phyloP scores from a whole-genome alignment of 1,140 invertebrate genomes.

The Meloidogyne hapla region DNA sequence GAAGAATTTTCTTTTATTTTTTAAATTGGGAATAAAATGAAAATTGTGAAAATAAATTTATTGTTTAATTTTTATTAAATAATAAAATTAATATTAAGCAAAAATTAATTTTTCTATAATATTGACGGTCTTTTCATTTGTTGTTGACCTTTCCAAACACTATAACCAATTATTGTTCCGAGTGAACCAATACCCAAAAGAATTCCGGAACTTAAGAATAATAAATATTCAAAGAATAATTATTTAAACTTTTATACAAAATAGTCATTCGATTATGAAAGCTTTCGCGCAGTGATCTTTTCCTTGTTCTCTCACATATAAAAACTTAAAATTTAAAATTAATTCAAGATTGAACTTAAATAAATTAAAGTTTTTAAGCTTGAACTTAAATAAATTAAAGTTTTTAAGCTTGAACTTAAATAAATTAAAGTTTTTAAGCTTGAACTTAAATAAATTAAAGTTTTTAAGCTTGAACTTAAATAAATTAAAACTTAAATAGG shows the following conservation, averaged over 20 bases:
- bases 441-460: not conserved
- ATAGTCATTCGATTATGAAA: slow-evolving; percentile 35
- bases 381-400: not conserved
- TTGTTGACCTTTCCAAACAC: slow-evolving; percentile 13
- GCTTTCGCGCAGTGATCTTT: slow-evolving; percentile 29
- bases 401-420: not conserved
- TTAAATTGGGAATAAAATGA: not conserved
- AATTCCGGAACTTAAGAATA: slow-evolving; percentile 25
- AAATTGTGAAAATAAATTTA: not conserved
- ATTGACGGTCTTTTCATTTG: not conserved
- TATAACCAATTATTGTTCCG: slow-evolving; percentile 27
- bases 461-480: not conserved
- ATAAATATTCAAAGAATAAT: not conserved
- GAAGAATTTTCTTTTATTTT: not conserved
- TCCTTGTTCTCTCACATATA: slow-evolving; percentile 27
- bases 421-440: not conserved
- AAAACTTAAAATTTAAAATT: slow-evolving; percentile 24
- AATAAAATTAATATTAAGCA: not conserved
- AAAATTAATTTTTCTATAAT: not conserved
- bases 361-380: not conserved
- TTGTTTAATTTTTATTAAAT: not conserved
- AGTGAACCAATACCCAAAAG: slow-evolving; percentile 28
- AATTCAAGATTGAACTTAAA: not conserved
- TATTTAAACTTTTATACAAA: not conserved
- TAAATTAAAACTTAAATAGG: too few relatives aligned